A percentile compares a stretch with the other conserved stretches of the same genome.
These are phyloP conservation scores for Phylloscopus trochilus DNA, from an alignment of 2,113 vertebrate genomes.

Conservation along the genomic window DNA sequence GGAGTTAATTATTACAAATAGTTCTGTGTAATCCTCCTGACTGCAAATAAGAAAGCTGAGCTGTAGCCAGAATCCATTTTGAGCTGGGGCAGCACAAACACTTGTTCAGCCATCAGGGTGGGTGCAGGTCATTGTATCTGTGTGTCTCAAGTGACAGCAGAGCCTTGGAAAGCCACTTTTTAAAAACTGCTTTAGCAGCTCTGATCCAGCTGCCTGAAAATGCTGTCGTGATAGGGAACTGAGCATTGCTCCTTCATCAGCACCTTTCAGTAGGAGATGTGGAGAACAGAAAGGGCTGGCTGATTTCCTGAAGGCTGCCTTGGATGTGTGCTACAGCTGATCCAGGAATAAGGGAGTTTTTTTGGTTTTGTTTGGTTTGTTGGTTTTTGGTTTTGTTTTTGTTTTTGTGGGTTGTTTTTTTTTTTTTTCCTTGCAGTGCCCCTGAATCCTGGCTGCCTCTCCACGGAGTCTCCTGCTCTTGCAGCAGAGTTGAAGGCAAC, in stretches of 20 bases:
- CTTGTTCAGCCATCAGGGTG: not conserved
- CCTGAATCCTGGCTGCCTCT: not conserved
- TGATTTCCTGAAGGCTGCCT: not conserved
- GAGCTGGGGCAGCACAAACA: not conserved
- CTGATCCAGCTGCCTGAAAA: not conserved
- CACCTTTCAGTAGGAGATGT: not conserved
- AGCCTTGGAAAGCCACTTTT: not conserved
- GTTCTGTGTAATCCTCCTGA: not conserved
- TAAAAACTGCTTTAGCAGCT: not conserved
- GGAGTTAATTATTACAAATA: conserved; percentile 14
- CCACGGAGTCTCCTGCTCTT: not conserved
- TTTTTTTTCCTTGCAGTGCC: no score
- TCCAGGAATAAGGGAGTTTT: no score
- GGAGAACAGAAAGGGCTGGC: not conserved
- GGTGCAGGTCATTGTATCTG: not conserved
- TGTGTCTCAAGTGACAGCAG: not conserved
- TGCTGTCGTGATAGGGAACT: rapidly evolving
- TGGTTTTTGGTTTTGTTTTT: no score
- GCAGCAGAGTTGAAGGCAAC: not conserved
- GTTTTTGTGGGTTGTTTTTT: no score
- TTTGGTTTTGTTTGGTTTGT: no score
- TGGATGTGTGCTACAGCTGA: not conserved
- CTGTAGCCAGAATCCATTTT: not conserved
- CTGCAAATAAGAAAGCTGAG: not conserved
- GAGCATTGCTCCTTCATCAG: not conserved